These are phyloP conservation scores for Synanthedon andrenaeformis DNA, from an alignment of 2,888 invertebrate genomes.

Conservation along the genomic window DNA sequence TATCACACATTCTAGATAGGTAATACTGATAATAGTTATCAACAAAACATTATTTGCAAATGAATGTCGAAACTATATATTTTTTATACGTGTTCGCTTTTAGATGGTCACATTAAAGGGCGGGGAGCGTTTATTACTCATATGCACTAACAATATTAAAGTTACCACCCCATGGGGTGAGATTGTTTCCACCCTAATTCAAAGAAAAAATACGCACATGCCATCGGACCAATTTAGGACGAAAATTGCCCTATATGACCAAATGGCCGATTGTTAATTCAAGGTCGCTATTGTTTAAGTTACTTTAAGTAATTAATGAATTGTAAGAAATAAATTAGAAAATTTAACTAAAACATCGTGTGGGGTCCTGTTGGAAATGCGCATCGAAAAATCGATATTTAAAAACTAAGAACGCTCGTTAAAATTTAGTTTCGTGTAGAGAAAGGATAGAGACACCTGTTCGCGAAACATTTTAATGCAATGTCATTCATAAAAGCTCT, in stretches of 20 bases:
- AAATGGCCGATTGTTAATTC: constrained; percentile 17
- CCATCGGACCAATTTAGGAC: constrained; percentile 18
- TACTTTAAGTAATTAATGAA: background rate
- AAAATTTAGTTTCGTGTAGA: background rate
- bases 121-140: constrained; percentile 22
- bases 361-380: constrained; percentile 9
- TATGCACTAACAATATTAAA: constrained; percentile 13
- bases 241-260: constrained; percentile 15
- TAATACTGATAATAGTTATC: too few species aligned
- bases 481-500: constrained; percentile 55
- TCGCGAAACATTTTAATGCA: constrained; percentile 24
- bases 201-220: constrained; percentile 24
- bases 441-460: constrained; percentile 10
- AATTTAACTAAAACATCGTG: constrained; percentile 7
- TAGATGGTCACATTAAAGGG: constrained; percentile 7
- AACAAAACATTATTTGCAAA: too few species aligned
- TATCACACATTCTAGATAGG: too few species aligned
- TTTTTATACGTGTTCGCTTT: background rate
- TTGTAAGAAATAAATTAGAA: constrained; percentile 1
- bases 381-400: constrained; percentile 19
- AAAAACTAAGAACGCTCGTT: background rate
- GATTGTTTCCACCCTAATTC: constrained; percentile 36
- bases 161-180: constrained; percentile 22
- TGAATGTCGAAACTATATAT: too few species aligned
- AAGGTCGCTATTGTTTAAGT: constrained; percentile 18